Conservation (phyloP, 2,888 invertebrate species). For the Halocaridina rubra region DNA sequence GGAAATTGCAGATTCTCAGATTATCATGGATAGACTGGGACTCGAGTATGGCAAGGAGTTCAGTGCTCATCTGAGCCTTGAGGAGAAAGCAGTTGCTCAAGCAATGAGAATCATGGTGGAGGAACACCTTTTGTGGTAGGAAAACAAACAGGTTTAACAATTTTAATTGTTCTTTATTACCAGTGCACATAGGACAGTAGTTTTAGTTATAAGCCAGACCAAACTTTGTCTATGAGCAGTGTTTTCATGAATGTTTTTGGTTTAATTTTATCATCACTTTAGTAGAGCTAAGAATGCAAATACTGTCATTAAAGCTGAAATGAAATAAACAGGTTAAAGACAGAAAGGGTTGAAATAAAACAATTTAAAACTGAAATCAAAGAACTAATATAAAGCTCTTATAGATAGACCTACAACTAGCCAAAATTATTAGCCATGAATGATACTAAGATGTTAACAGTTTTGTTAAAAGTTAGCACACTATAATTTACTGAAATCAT, state of each 20-base stretch:
- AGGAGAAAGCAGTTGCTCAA: slow-evolving; percentile 67
- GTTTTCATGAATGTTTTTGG: too few relatives aligned
- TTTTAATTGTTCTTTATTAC: too few relatives aligned
- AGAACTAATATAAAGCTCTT: too few relatives aligned
- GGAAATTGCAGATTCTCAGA: slow-evolving; percentile 68
- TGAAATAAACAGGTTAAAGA: too few relatives aligned
- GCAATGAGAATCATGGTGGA: slow-evolving; percentile 68
- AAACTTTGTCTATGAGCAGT: too few relatives aligned
- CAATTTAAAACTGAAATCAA: too few relatives aligned
- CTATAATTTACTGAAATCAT: background rate
- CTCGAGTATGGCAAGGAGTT: slow-evolving; percentile 66
- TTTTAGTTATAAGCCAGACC: too few relatives aligned
- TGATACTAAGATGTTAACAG: background rate
- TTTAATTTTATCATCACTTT: too few relatives aligned
- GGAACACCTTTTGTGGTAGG: slow-evolving; percentile 66
- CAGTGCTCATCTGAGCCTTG: slow-evolving; percentile 65
- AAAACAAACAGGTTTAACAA: too few relatives aligned
- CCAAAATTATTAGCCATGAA: background rate
- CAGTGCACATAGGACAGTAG: too few relatives aligned
- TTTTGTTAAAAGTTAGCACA: background rate
- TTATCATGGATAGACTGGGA: slow-evolving; percentile 68
- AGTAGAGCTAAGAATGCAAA: too few relatives aligned
- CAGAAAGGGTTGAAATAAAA: too few relatives aligned
- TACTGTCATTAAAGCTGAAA: background rate
- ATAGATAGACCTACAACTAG: background rate